Evolutionary conservation across 2,888 invertebrate species (phyloP), one percentile per base, ranked within the genome.

Genomic region (Pedicia rivosa): DNA sequence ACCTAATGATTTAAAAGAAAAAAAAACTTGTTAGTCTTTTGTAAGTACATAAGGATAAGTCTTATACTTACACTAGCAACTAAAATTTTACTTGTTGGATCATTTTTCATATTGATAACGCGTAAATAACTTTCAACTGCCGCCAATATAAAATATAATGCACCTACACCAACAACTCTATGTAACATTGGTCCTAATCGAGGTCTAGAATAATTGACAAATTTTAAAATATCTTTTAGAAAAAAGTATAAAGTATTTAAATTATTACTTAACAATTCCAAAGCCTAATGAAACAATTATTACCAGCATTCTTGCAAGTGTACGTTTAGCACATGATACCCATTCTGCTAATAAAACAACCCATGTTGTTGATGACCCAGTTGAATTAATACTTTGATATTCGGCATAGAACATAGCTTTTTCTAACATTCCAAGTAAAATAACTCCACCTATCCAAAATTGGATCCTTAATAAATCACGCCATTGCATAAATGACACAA

Each of bases 381-480:
- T 74, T 14, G 67, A 68, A 53, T 83, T 81, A 36, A 84, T 69
- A 35, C 72, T 76, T 47, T 79, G 74, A 61, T 84, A 92, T 48
- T 92, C 88, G 0, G 81, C 87, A 53, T 88, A 86, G 59, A 87
- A 94, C 0, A 87, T 81, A 4, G 92, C 88, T 54, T 79, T 82
- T 59, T 84, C 84, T 22, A 83, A 52, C 81, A 83, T 81, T 29
- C 91, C 87, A 3, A 91, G 63, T 9, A 91, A 61, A 38, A 91
- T 87, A 9, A 91, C 88, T 19, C 76, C 88, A 5, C 90, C 91
- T 53, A 95, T 90, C 91, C 92, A 94, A 63, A 90, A 92, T 65
- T 95, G 94, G 29, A 94, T 82, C 22, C 91, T 67, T 36, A 94
- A 66, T 15, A 94, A 64, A 57, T 94, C 92, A 27, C 84, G 69